These are phyloP conservation scores for Dasysyrphus albostriatus DNA, from an alignment of 2,888 invertebrate genomes.

Conservation along the genomic window DNA sequence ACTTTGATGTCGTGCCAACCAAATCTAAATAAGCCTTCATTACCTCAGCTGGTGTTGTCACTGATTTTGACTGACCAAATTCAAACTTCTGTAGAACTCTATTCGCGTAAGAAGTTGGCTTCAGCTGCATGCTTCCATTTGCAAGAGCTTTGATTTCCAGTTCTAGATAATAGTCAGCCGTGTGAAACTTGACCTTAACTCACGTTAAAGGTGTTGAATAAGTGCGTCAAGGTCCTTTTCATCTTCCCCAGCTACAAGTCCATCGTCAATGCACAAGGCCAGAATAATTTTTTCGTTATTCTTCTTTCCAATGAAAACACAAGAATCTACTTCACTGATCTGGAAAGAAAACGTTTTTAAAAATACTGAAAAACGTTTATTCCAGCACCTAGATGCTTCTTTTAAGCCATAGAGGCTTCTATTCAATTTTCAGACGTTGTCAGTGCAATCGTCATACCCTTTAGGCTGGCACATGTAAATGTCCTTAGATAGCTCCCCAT, in stretches of 20 bases:
- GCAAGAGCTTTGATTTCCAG: background rate
- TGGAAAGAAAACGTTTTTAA: too few relatives aligned
- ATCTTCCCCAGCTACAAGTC: background rate
- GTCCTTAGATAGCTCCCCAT: conserved; percentile 49
- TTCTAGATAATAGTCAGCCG: too few relatives aligned
- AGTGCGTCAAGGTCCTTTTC: background rate
- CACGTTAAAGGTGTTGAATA: background rate
- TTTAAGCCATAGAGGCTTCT: background rate
- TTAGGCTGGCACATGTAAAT: conserved; percentile 24
- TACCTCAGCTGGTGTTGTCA: background rate
- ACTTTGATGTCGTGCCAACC: too few relatives aligned
- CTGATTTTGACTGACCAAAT: background rate
- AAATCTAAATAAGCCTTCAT: too few relatives aligned
- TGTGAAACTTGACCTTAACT: too few relatives aligned
- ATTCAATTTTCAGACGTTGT: background rate
- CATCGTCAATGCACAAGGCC: background rate
- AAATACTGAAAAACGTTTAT: too few relatives aligned
- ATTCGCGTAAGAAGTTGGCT: background rate
- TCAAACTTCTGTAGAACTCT: background rate
- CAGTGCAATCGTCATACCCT: background rate
- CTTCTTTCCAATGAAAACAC: background rate
- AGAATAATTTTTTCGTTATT: background rate
- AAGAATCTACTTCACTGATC: too few relatives aligned
- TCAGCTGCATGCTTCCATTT: background rate
- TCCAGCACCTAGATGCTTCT: background rate